phyloP scores from a whole-genome alignment of 2,113 vertebrate species.

The Platysternon megacephalum region DNA sequence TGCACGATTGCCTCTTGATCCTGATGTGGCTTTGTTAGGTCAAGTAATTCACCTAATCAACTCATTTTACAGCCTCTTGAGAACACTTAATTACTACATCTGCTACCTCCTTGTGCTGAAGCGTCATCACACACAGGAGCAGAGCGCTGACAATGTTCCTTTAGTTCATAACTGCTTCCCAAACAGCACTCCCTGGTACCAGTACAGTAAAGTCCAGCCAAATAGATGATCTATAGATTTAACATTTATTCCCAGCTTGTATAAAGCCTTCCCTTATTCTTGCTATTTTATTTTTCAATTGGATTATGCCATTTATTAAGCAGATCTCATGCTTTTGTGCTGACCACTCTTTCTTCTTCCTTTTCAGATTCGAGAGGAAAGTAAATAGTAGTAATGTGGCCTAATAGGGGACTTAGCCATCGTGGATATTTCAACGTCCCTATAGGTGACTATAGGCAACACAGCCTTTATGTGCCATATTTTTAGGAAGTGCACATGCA shows the following conservation, averaged over 20 bases:
- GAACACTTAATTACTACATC: background rate
- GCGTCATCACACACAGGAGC: background rate
- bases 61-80: background rate
- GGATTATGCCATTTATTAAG: background rate
- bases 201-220: background rate
- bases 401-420: background rate
- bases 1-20: background rate
- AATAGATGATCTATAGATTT: background rate
- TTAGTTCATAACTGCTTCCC: background rate
- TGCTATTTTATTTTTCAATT: background rate
- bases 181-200: background rate
- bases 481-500: background rate
- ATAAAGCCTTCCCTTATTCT: background rate
- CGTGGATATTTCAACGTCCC: background rate
- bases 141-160: background rate
- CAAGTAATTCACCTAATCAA: background rate
- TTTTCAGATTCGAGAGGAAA: accelerated
- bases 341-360: background rate
- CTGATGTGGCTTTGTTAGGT: background rate
- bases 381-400: background rate
- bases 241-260: accelerated
- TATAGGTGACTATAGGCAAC: background rate
- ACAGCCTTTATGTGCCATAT: background rate
- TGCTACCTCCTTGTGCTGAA: background rate
- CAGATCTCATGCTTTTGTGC: background rate